Conservation (phyloP, 2,888 invertebrate species). For the Acanthococcus lagerstroemiae region DNA sequence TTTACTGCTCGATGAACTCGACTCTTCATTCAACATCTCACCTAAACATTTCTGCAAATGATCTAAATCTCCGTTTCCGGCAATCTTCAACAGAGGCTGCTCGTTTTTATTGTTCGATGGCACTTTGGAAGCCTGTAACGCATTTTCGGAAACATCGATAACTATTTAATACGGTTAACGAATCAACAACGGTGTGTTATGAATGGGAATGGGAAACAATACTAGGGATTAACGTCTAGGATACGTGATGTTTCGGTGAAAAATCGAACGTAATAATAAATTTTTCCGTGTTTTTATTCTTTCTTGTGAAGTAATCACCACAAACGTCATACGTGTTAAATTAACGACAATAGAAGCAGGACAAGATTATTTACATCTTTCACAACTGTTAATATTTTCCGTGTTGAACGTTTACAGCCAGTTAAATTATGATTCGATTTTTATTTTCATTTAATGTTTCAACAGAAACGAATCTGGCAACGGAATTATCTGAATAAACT, state of each 20-base stretch:
- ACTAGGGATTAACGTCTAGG: neutral
- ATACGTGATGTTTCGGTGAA: neutral
- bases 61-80: slow-evolving; percentile 51
- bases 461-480: too few species aligned
- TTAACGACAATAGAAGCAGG: too few species aligned
- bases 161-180: neutral
- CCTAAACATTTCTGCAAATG: slow-evolving; percentile 53
- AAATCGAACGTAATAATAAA: neutral
- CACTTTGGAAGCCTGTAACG: slow-evolving; percentile 6
- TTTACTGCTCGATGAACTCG: slow-evolving; percentile 11
- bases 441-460: too few species aligned
- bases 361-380: too few species aligned
- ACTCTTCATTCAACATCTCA: slow-evolving; percentile 45
- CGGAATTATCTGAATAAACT: too few species aligned
- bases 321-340: too few species aligned
- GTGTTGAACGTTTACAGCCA: too few species aligned
- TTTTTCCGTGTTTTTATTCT: neutral
- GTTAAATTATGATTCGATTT: too few species aligned
- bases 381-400: too few species aligned
- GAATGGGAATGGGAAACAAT: neutral
- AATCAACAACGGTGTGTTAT: neutral
- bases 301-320: too few species aligned
- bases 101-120: slow-evolving; percentile 27
- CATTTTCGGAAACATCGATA: neutral
- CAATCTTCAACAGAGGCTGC: slow-evolving; percentile 37